Base-by-base conservation (phyloP, 2,797 vertebrate genomes). In the Takifugu ocellatus region DNA sequence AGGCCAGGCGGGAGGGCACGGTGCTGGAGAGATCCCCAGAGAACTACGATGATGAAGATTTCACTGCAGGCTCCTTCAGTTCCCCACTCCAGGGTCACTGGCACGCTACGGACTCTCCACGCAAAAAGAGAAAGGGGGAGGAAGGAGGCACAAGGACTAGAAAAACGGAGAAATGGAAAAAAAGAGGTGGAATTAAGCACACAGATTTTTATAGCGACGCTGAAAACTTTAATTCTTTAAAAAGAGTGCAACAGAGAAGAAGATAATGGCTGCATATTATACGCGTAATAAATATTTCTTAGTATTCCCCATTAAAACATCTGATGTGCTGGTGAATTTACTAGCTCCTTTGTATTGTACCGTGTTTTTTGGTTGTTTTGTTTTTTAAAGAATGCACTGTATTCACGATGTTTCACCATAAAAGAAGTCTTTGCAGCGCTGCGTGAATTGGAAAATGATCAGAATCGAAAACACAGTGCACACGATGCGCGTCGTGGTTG, bases 91-190 rank as follows among this genome's bases (percentile, higher is more conserved):
- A 14, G 1, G 1, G 26, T 54, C 60, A 52, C 29, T 31, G 26
- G 26, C 53, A 61, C 25, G 47, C 25, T 14, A 36, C 43, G 47
- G 25, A 36, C 0, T 49, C 63, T 26, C 26, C 26, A n/a, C 49
- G 57, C 61, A 87, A 67, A 45, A 80, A 42, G 36, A 75, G 27
- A 46, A 67, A n/a, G 14, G 60, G 56, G 21, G 72, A 63, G 56
- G 70, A 33, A 45, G n/a, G n/a, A 61, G 58, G 36, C 11, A 67
- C n/a, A 29, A 72, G 48, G 36, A 82, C 56, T 78, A 78, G 58
- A 69, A 74, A 84, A 50, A 11, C 72, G 2, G 74, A 84, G 59
- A 67, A 56, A 15, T 87, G 79, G 78, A 85, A 62, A 52, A 87
- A 71, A 72, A 80, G 75, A 79, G 45, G 66, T n/a, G 74, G 78